phyloP scores from a whole-genome alignment of 2,113 vertebrate genomes.

The Paradoxurus hermaphroditus region DNA sequence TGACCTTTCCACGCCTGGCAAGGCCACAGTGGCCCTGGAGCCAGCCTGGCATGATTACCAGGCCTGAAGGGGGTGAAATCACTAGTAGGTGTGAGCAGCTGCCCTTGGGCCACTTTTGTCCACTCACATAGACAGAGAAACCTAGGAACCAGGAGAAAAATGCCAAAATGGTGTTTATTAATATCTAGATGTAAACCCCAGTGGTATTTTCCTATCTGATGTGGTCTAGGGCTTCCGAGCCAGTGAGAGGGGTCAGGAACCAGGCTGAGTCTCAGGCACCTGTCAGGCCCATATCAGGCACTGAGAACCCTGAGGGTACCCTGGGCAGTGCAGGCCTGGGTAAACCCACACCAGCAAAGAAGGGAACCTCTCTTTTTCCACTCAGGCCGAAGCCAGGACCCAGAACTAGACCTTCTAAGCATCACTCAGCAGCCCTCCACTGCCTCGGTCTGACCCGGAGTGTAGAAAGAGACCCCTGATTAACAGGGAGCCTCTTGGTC shows the following conservation, averaged over 20 bases:
- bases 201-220: background rate
- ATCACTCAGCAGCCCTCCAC: background rate
- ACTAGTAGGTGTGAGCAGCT: background rate
- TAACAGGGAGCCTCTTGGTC: background rate
- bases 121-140: conserved; percentile 24
- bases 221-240: background rate
- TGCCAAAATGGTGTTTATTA: conserved; percentile 69
- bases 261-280: conserved; percentile 44
- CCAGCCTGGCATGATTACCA: background rate
- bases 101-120: background rate
- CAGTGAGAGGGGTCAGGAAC: background rate
- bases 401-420: background rate
- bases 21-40: background rate
- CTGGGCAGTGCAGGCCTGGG: background rate
- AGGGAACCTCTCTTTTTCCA: background rate
- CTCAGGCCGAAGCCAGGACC: background rate
- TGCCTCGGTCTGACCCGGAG: background rate
- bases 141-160: conserved; percentile 21
- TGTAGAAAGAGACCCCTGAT: background rate
- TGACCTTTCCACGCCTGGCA: conserved; percentile 19
- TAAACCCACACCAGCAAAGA: background rate
- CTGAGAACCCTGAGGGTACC: background rate
- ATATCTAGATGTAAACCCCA: conserved; percentile 26
- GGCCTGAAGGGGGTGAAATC: background rate
- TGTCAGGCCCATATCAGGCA: background rate